Evolutionary conservation across 1,140 invertebrate genomes (phyloP).

Genomic region (Tetramorium parvispinum): DNA sequence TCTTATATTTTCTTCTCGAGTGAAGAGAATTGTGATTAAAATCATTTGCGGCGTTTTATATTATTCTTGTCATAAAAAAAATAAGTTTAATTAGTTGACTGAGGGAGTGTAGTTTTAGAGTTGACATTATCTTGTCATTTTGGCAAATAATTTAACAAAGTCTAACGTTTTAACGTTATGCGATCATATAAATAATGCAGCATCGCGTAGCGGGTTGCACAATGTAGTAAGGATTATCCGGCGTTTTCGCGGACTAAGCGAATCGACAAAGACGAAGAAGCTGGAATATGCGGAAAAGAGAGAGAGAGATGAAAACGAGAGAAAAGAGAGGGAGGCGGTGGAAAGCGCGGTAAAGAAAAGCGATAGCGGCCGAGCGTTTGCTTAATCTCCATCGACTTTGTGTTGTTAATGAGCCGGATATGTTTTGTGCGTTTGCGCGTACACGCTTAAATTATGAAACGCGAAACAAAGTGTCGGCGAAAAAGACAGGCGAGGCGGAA

Average conservation of each 20-base stretch:
- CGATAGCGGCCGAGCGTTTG: constrained; percentile 57
- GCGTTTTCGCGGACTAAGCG: constrained; percentile 68
- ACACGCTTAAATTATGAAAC: constrained; percentile 52
- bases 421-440: constrained; percentile 59
- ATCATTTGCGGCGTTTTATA: constrained; percentile 74
- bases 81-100: too few relatives aligned
- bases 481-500: constrained; percentile 15
- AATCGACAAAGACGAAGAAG: constrained; percentile 50
- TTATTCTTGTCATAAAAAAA: too few relatives aligned
- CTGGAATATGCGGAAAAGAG: constrained; percentile 53
- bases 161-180: constrained; percentile 54
- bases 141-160: too few relatives aligned
- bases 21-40: constrained; percentile 63
- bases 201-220: constrained; percentile 63
- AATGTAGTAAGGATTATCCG: constrained; percentile 78
- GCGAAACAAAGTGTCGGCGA: constrained; percentile 14
- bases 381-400: constrained; percentile 70
- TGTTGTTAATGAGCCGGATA: constrained; percentile 68
- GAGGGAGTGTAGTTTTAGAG: too few relatives aligned
- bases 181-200: constrained; percentile 65
- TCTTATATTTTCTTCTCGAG: too few relatives aligned
- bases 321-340: not conserved
- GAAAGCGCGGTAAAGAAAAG: constrained; percentile 35
- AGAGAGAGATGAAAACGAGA: not conserved
- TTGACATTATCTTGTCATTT: too few relatives aligned